Conservation (phyloP, 92 coral and sea anemone genomes). For the Pocillopora meandrina region DNA sequence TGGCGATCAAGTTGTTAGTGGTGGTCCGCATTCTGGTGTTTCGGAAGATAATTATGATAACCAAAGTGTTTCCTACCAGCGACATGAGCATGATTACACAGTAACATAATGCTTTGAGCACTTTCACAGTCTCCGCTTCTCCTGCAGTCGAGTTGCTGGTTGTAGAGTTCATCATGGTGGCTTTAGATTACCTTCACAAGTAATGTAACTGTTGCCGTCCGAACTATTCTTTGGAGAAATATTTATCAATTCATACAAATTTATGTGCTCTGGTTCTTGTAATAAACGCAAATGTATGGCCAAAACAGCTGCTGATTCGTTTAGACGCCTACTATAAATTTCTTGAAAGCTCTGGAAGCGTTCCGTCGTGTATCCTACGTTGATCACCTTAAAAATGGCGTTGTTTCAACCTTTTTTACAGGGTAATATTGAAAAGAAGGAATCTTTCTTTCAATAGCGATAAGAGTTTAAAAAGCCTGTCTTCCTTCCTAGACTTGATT, state of each 20-base stretch:
- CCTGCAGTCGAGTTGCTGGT: not conserved
- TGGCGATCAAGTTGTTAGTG: constrained; percentile 39
- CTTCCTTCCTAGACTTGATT: constrained; percentile 18
- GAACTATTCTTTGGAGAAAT: not conserved
- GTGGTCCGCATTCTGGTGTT: constrained; percentile 45
- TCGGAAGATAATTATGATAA: constrained; percentile 26
- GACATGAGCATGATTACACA: constrained; percentile 35
- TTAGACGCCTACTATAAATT: not conserved
- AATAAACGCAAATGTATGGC: not conserved
- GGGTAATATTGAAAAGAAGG: not conserved
- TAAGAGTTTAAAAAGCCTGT: not conserved
- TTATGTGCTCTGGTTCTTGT: not conserved
- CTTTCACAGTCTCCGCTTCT: constrained; percentile 1
- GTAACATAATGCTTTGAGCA: constrained; percentile 20
- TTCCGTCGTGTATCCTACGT: not conserved
- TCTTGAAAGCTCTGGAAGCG: not conserved
- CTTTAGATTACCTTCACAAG: not conserved
- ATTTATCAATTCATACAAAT: not conserved
- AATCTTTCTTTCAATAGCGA: constrained; percentile 1
- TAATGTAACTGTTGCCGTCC: no score
- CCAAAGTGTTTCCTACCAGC: constrained; percentile 43
- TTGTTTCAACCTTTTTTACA: not conserved
- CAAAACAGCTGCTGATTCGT: not conserved
- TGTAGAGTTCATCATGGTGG: not conserved
- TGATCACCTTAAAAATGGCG: not conserved